phyloP scores from a whole-genome alignment of 2,797 vertebrate species.

The Antennarius maculatus region DNA sequence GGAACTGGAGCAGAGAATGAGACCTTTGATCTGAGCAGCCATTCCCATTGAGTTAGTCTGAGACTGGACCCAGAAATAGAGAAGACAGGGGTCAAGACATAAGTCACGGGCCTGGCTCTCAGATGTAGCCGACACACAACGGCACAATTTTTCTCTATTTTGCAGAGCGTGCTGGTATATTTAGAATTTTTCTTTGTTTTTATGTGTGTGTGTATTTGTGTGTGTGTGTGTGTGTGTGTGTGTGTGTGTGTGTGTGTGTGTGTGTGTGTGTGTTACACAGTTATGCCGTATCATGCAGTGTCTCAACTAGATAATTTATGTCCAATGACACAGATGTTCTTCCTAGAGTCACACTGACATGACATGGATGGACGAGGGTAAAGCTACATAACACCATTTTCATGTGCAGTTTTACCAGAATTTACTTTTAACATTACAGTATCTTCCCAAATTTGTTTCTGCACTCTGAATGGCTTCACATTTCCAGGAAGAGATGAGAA shows the following conservation, averaged over 20 bases:
- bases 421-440: neutral
- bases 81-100: conserved; percentile 56
- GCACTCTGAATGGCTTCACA: conserved; percentile 1
- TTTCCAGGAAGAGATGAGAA: conserved; percentile 37
- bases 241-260: neutral
- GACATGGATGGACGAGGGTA: no score
- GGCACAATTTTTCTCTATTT: conserved; percentile 16
- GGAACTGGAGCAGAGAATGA: conserved; percentile 68
- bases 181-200: neutral
- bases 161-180: neutral
- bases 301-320: no score
- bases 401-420: neutral
- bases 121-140: conserved; percentile 21
- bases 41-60: conserved; percentile 61
- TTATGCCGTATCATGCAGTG: no score
- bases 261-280: neutral
- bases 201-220: no score
- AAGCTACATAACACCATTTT: no score
- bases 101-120: conserved; percentile 20
- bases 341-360: no score
- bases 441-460: conserved; percentile 15
- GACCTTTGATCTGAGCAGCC: conserved; percentile 75
- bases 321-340: no score
- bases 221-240: neutral
- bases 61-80: conserved; percentile 62